Evolutionary conservation across 2,888 invertebrate species (phyloP).

Genomic region (Epiblema foenella): DNA sequence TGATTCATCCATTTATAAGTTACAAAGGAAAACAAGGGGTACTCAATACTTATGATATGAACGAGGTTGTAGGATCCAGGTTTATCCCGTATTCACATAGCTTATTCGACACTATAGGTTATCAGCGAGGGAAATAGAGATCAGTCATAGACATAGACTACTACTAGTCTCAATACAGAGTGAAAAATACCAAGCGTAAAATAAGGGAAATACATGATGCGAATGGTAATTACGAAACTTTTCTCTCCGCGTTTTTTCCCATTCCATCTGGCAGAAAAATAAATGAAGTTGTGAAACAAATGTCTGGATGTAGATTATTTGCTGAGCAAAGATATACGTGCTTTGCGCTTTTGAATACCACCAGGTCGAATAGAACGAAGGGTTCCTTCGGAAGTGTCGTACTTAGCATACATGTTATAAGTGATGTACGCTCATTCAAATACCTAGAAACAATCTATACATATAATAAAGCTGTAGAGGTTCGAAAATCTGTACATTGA

Average conservation of each 20-base stretch:
- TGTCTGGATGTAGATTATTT: conserved; percentile 46
- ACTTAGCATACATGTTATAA: background rate
- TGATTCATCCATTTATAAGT: no score
- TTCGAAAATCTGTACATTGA: no score
- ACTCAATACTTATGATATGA: no score
- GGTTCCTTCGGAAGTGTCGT: background rate
- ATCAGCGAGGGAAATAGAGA: conserved; percentile 39
- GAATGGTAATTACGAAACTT: conserved; percentile 62
- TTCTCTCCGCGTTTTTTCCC: conserved; percentile 52
- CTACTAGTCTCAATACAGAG: conserved; percentile 56
- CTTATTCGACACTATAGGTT: conserved; percentile 26
- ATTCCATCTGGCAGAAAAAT: conserved; percentile 53
- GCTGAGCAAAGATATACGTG: conserved; percentile 42
- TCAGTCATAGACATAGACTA: conserved; percentile 49
- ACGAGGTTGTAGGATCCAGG: conserved; percentile 1
- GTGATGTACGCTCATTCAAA: background rate
- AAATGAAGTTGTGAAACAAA: conserved; percentile 55
- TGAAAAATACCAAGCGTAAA: conserved; percentile 48
- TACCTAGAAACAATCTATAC: background rate
- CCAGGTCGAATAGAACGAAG: background rate
- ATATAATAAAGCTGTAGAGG: no score
- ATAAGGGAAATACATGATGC: conserved; percentile 51
- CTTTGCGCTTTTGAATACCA: background rate
- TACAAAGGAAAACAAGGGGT: no score
- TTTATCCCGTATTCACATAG: conserved; percentile 24